Evolutionary conservation across 2,113 vertebrate species (phyloP).

Genomic region (Caranx ignobilis): DNA sequence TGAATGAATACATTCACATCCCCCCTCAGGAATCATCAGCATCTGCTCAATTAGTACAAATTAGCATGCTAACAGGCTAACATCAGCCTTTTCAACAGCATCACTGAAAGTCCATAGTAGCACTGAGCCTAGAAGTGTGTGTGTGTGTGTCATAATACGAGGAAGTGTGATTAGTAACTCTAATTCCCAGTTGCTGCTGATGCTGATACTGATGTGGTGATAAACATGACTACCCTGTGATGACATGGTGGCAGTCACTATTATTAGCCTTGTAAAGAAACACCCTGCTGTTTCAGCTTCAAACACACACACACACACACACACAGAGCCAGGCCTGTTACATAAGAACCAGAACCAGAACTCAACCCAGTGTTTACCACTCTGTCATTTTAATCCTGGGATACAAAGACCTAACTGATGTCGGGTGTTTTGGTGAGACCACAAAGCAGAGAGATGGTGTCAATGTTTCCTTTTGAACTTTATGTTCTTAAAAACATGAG

Average conservation of each 20-base stretch:
- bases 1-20: no score
- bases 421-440: neutral
- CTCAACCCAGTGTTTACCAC: neutral
- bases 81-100: neutral
- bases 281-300: neutral
- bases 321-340: constrained; percentile 3
- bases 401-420: neutral
- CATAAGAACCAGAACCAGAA: constrained; percentile 12
- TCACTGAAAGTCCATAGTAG: neutral
- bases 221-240: neutral
- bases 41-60: neutral
- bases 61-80: neutral
- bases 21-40: neutral
- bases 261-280: neutral
- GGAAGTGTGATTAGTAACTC: neutral
- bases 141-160: neutral
- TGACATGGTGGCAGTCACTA: neutral
- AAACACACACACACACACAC: neutral
- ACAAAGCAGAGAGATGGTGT: neutral
- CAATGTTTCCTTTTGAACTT: neutral
- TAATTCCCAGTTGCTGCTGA: neutral
- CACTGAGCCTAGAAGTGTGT: no score
- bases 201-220: neutral
- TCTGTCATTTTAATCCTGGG: constrained; percentile 28
- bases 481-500: neutral